Percentiles rank a stretch among this genome's conserved stretches.
phyloP scores from a whole-genome alignment of 2,113 vertebrate species.

The Amblyornis subalaris region DNA sequence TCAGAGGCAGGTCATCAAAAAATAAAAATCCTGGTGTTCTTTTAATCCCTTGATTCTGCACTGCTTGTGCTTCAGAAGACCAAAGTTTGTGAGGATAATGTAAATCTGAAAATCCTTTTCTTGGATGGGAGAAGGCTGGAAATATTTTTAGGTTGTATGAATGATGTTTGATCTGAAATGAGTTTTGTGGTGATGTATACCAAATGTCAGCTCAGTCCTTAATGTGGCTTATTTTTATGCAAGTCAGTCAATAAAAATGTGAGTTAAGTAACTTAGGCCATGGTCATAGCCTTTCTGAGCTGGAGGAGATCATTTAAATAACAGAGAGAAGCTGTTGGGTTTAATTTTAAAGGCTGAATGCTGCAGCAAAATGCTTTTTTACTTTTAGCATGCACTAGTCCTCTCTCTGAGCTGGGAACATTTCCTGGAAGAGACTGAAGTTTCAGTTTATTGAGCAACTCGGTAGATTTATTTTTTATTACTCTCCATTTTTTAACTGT shows the following conservation, averaged over 20 bases:
- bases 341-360: neutral
- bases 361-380: constrained; percentile 4
- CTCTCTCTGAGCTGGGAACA: neutral
- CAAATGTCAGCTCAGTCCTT: constrained; percentile 25
- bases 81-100: neutral
- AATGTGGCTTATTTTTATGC: constrained; percentile 36
- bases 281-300: constrained; percentile 6
- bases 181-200: neutral
- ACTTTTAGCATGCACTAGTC: neutral
- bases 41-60: neutral
- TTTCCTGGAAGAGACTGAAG: neutral
- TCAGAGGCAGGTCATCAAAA: neutral
- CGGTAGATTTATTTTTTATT: neutral
- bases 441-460: constrained; percentile 38
- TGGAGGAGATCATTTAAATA: constrained; percentile 15
- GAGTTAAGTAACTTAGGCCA: neutral
- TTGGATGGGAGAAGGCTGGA: neutral
- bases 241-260: constrained; percentile 15
- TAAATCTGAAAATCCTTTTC: constrained; percentile 14
- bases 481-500: neutral
- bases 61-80: neutral
- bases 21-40: neutral
- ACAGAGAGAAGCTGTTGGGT: neutral
- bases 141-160: constrained; percentile 14
- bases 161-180: constrained; percentile 35